Evolutionary conservation across 2,888 invertebrate species (phyloP), one percentile per base, ranked within the genome.

Genomic region (Margaritifera margaritifera): DNA sequence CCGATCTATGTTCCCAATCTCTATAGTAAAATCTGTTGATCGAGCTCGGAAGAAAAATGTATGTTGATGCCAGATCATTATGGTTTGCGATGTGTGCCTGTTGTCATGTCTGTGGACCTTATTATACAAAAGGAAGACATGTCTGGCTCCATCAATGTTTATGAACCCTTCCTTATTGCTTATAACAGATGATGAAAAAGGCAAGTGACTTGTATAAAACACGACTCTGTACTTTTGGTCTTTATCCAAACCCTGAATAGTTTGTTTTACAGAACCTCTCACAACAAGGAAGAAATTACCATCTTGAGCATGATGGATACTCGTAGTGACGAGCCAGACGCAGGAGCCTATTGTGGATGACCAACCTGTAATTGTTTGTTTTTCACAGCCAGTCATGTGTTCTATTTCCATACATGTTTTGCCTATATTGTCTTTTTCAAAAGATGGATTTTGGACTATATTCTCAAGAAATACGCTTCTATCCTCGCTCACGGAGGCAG

Each of bases 61-160:
- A 66, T 74, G 74, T 55, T 74, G 61, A 24, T 74, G 74, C 74
- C 74, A 74, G 4, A 55, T 55, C 18, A 66, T 51, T 18, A 55
- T 31, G 18, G 24, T 27, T 1, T 27, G 27, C 2, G 5, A 27
- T 1, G 27, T 1, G 27, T 27, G 27, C 27, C 27, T 27, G 27
- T 27, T 27, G 27, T 27, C 27, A 4, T 27, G 27, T 5, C 27
- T 27, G 27, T 27, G 27, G 27, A 27, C 27, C 27, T 27, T 27
- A 27, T 27, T 27, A 27, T 27, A 27, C 27, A 27, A 27, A 27
- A 27, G 5, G 27, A 27, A 27, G 27, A 27, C 27, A 27, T 27
- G 27, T 5, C 27, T 27, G 27, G 27, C 5, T 18, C 61, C 64
- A 24, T 66, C 52, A 19, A 71, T 19, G 19, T 66, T 54, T 4